Evolutionary conservation across 2,888 invertebrate species (phyloP), one percentile per base, ranked within the genome.

Genomic region (Drosophila cognata): DNA sequence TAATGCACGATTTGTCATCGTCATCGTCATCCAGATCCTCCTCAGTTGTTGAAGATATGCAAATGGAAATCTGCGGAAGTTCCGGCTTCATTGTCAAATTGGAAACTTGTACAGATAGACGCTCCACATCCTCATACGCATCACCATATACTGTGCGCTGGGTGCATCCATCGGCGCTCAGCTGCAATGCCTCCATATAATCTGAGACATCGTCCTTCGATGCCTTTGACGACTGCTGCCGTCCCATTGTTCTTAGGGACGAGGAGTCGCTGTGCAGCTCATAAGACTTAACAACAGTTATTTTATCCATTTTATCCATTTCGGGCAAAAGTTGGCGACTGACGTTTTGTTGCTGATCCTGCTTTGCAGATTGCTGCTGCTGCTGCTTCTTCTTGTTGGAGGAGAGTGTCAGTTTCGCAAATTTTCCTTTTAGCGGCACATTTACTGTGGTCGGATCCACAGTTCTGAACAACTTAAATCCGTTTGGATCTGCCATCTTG

Each of bases 401-500:
- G 4, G 92, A 92, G 4, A 93, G 84, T n/a, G 93, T 93, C 46
- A 93, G 74, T 77, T 93, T 93, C 2, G 92, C 82, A 61, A 93
- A 93, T 74, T 90, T 91, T 10, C 92, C 90, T 76, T 80, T 92
- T 4, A 93, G 82, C 6, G 88, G 88, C 28, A 91, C 82, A 66
- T 90, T 90, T 13, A 92, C 86, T 69, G 90, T 91, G 41, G 81
- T 82, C 16, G 92, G 93, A 84, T 93, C 92, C 18, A 93, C 88
- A 16, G 84, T 81, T 38, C 88, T 82, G 63, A 93, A 87, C 6
- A 93, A 80, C 64, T 91, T 90, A 56, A 91, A 92, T 62, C 65
- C 81, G 36, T 86, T 80, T 52, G 62, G 48, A 36, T 89, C 89
- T 70, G 87, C 90, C 88, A 88, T 88, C 62, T 85, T 88, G 68